phyloP scores from a whole-genome alignment of 2,113 vertebrate species.

The Narcine bancroftii region DNA sequence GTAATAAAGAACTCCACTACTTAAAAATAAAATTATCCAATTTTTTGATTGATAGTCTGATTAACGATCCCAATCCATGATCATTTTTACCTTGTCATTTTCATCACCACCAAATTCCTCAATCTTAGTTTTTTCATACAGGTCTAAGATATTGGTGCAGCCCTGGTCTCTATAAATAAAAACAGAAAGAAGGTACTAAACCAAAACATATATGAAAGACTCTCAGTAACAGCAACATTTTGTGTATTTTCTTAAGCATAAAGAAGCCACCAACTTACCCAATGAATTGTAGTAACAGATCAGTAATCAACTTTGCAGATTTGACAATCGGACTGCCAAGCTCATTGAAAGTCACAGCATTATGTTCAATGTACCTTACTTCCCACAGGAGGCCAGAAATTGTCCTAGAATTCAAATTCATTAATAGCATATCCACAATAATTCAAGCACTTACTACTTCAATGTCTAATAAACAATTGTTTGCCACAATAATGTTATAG shows the following conservation, averaged over 20 bases:
- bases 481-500: background rate
- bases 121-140: conserved; percentile 76
- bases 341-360: conserved; percentile 94
- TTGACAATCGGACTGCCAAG: conserved; percentile 91
- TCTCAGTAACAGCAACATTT: background rate
- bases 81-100: conserved; percentile 58
- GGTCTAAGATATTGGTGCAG: conserved; percentile 81
- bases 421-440: background rate
- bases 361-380: conserved; percentile 94
- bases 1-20: background rate
- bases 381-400: conserved; percentile 98
- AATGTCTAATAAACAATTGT: background rate
- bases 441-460: background rate
- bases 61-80: background rate
- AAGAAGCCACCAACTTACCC: conserved; percentile 59
- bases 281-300: conserved; percentile 87
- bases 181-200: background rate
- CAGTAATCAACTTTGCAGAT: conserved; percentile 88
- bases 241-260: background rate
- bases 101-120: conserved; percentile 77
- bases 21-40: too few species aligned
- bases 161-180: conserved; percentile 75
- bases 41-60: background rate
- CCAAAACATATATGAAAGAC: background rate
- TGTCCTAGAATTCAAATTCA: conserved; percentile 58